Conservation (phyloP, 2,888 invertebrate genomes). For the Herminia tarsipennalis region DNA sequence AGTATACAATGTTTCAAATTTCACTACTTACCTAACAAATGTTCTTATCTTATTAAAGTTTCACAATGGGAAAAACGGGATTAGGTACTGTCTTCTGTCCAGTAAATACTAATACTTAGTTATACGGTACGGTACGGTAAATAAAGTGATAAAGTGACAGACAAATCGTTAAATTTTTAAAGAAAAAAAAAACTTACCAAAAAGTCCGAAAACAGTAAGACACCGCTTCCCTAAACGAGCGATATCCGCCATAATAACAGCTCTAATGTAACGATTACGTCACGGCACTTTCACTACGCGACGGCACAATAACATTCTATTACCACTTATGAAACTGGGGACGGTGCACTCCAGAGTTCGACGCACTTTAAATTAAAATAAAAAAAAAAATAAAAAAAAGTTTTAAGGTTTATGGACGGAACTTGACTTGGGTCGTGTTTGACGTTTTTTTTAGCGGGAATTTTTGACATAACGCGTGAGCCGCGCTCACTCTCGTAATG, state of each 20-base stretch:
- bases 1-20: too few species aligned
- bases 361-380: slow-evolving; percentile 54
- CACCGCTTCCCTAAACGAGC: slow-evolving; percentile 71
- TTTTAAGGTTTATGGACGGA: slow-evolving; percentile 44
- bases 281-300: slow-evolving; percentile 80
- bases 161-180: too few species aligned
- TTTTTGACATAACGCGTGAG: slow-evolving; percentile 66
- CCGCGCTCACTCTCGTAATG: slow-evolving; percentile 74
- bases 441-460: slow-evolving; percentile 64
- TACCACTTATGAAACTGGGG: slow-evolving; percentile 69
- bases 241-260: slow-evolving; percentile 76
- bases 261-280: slow-evolving; percentile 80
- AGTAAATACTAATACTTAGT: too few species aligned
- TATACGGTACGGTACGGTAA: too few species aligned
- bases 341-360: slow-evolving; percentile 75
- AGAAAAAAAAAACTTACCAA: slow-evolving; percentile 57
- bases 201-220: slow-evolving; percentile 65
- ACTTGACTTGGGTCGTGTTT: slow-evolving; percentile 43
- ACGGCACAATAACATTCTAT: slow-evolving; percentile 69
- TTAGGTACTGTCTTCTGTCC: too few species aligned
- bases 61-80: too few species aligned
- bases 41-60: too few species aligned
- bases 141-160: too few species aligned
- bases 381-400: slow-evolving; percentile 49
- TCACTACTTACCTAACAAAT: too few species aligned